Conservation (phyloP, 2,797 vertebrate species). For the Typhlichthys eigenmanni region DNA sequence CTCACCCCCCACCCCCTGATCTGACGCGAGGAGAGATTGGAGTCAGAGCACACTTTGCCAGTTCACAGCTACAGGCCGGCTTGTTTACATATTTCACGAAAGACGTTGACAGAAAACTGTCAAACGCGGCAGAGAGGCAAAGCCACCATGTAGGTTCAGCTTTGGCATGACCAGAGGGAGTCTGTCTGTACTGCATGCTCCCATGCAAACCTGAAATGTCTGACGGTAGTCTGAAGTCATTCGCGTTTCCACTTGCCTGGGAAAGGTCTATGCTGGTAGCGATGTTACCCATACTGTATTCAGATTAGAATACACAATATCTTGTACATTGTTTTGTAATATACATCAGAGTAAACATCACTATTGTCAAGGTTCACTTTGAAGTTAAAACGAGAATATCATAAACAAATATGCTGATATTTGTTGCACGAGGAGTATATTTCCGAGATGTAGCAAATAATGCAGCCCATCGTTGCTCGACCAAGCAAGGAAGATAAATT, state of each 20-base stretch:
- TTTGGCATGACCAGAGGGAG: conserved; percentile 43
- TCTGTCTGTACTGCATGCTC: conserved; percentile 42
- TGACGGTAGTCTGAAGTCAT: conserved; percentile 40
- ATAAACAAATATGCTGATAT: background rate
- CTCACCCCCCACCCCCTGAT: too few relatives aligned
- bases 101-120: conserved; percentile 70
- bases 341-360: too few relatives aligned
- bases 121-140: conserved; percentile 55
- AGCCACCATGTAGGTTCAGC: conserved; percentile 56
- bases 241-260: conserved; percentile 32
- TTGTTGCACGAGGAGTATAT: background rate
- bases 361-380: background rate
- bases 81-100: conserved; percentile 73
- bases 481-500: conserved; percentile 6
- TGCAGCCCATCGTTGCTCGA: background rate
- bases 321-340: too few relatives aligned
- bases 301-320: too few relatives aligned
- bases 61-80: conserved; percentile 30
- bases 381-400: background rate
- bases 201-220: conserved; percentile 56
- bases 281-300: conserved; percentile 3
- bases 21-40: conserved; percentile 38
- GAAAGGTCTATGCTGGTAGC: conserved; percentile 37
- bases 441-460: background rate
- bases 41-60: conserved; percentile 43